Conservation (phyloP, 2,113 vertebrate genomes). For the Poecilia latipinna region DNA sequence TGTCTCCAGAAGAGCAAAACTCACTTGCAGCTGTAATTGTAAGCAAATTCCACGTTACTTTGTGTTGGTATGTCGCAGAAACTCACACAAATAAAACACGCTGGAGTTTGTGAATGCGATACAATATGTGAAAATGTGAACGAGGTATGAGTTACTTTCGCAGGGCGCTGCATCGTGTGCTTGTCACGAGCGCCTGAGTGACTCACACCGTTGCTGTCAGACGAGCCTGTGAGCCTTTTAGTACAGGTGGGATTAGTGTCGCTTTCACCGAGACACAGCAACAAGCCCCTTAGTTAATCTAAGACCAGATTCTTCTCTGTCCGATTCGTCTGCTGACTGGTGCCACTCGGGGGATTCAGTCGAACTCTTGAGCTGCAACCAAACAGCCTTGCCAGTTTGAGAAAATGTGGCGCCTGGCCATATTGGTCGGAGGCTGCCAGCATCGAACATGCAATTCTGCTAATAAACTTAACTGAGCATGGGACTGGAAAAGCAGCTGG, state of each 20-base stretch:
- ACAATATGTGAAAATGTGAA: neutral
- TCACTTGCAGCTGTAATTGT: no score
- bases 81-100: no score
- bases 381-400: slow-evolving; percentile 47
- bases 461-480: slow-evolving; percentile 24
- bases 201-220: neutral
- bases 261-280: slow-evolving; percentile 15
- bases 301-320: slow-evolving; percentile 8
- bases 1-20: no score
- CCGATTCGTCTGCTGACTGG: slow-evolving; percentile 25
- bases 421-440: slow-evolving; percentile 16
- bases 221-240: neutral
- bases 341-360: slow-evolving; percentile 46
- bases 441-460: slow-evolving; percentile 24
- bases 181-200: slow-evolving; percentile 15
- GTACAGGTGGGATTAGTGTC: slow-evolving; percentile 33
- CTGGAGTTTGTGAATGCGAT: neutral
- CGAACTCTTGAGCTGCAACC: slow-evolving; percentile 40
- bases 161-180: neutral
- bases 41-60: no score
- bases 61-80: no score
- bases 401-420: slow-evolving; percentile 36
- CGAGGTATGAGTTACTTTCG: neutral
- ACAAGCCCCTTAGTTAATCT: slow-evolving; percentile 30
- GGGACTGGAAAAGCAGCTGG: slow-evolving; percentile 9